A percentile compares a stretch with the other conserved stretches of the same genome.
phyloP scores from a whole-genome alignment of 2,113 vertebrate genomes.

The Lampris incognitus region DNA sequence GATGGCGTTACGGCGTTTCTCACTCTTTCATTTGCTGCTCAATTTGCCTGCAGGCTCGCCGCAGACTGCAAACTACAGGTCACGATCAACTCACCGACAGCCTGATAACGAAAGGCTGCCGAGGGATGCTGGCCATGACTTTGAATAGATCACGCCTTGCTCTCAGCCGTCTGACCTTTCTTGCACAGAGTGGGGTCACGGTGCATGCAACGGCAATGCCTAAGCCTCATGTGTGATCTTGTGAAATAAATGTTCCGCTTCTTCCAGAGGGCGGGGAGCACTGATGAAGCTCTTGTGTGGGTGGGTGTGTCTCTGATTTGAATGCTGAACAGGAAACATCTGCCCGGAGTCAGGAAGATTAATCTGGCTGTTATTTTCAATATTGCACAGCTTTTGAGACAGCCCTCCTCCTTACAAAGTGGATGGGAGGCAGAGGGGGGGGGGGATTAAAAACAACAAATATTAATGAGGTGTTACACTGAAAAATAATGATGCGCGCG shows the following conservation, averaged over 20 bases:
- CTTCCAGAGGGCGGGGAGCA: constrained; percentile 18
- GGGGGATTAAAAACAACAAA: constrained; percentile 77
- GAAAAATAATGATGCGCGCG: constrained; percentile 81
- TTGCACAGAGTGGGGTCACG: constrained; percentile 34
- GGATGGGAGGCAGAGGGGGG: constrained; percentile 52
- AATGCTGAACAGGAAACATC: constrained; percentile 72
- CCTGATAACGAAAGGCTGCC: constrained; percentile 62
- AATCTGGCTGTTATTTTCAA: constrained; percentile 82
- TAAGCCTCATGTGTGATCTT: constrained; percentile 44
- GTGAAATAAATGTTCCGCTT: constrained; percentile 47
- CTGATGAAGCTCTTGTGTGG: constrained; percentile 8
- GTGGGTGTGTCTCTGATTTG: constrained; percentile 63
- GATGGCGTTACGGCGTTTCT: constrained; percentile 25
- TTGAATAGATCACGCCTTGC: constrained; percentile 67
- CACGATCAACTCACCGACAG: constrained; percentile 52
- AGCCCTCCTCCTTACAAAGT: constrained; percentile 50
- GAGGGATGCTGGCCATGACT: constrained; percentile 39
- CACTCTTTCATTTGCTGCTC: background rate
- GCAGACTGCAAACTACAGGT: constrained; percentile 28
- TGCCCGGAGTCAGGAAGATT: constrained; percentile 80
- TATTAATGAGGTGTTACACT: constrained; percentile 86
- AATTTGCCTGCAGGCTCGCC: constrained; percentile 6
- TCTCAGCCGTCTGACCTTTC: constrained; percentile 74
- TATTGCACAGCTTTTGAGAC: constrained; percentile 66
- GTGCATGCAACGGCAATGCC: constrained; percentile 31